phyloP scores from a whole-genome alignment of 2,113 vertebrate genomes.

The Mormoops blainvillei region DNA sequence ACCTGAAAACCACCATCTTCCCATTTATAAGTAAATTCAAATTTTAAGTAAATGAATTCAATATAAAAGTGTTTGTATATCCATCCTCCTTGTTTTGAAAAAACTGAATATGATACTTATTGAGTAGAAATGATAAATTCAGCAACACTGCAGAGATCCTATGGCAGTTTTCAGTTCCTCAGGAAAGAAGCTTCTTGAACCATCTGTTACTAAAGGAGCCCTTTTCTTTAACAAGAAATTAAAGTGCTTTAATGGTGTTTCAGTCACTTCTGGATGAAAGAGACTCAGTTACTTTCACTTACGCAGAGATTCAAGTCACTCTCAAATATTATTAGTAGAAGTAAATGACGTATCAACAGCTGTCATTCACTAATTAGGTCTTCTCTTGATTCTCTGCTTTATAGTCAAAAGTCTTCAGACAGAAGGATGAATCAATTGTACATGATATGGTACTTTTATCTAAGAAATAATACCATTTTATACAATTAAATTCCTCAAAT shows the following conservation, averaged over 20 bases:
- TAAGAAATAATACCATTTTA: conserved; percentile 26
- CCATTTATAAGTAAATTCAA: conserved; percentile 29
- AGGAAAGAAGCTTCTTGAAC: background rate
- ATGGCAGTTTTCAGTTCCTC: background rate
- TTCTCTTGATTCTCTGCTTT: background rate
- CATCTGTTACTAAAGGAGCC: background rate
- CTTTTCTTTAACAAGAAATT: background rate
- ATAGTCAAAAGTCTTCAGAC: background rate
- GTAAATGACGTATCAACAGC: background rate
- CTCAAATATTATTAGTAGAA: background rate
- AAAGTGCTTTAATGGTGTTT: conserved; percentile 12
- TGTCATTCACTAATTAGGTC: background rate
- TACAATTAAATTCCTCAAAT: background rate
- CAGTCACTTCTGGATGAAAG: background rate
- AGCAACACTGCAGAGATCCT: background rate
- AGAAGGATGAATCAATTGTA: background rate
- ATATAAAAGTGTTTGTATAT: conserved; percentile 9
- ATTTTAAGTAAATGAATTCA: background rate
- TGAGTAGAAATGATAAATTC: conserved; percentile 10
- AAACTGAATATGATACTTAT: background rate
- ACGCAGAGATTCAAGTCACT: background rate
- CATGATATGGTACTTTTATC: background rate
- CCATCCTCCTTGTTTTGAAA: background rate
- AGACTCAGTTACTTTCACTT: background rate
- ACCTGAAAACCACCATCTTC: background rate